Evolutionary conservation across 2,888 invertebrate genomes (phyloP), one percentile per base, ranked within the genome.

Genomic region (Oegoconia quadripuncta): DNA sequence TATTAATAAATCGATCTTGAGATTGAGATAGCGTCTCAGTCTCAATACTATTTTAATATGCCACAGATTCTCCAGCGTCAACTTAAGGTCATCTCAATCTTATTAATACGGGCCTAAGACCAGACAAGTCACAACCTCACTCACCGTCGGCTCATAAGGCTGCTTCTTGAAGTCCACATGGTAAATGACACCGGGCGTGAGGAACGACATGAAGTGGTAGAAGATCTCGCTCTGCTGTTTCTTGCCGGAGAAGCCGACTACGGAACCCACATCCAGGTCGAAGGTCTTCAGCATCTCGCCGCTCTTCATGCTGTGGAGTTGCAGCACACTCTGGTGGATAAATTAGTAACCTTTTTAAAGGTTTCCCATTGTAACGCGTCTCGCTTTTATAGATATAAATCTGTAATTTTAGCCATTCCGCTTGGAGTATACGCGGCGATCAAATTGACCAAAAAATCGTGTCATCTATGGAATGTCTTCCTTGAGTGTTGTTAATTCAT

Each of bases 121-220:
- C n/a, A n/a, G n/a, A n/a, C n/a, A n/a, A n/a, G n/a, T n/a, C 26
- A 25, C 16, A 20, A 12, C 28, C 5, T 1, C 27, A 64, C 68
- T 72, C 56, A 93, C 90, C 58, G 90, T 90, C 29, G 94, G 92
- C 43, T 89, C 88, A 25, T 90, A 86, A 0, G 91, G 89, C 8
- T 89, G 73, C 39, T 90, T 88, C 1, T 89, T 90, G 57, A 98
- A 91, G 78, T 98, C 95, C 46, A 95, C 94, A 50, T 91, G 92
- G 79, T 95, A 98, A 61, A 98, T 97, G 51, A 93, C 76, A 0
- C 90, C 91, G 15, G 99, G 98, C 35, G 95, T 93, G 34, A 98
- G 89, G 87, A 98, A 99, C 0, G 98, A 98, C 49, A 94, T 93
- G 79, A 98, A 98, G 64, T 94, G 92, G 79, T 95, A 98, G 84